Evolutionary conservation across 2,797 vertebrate species (phyloP).

Genomic region (Acomys russatus): DNA sequence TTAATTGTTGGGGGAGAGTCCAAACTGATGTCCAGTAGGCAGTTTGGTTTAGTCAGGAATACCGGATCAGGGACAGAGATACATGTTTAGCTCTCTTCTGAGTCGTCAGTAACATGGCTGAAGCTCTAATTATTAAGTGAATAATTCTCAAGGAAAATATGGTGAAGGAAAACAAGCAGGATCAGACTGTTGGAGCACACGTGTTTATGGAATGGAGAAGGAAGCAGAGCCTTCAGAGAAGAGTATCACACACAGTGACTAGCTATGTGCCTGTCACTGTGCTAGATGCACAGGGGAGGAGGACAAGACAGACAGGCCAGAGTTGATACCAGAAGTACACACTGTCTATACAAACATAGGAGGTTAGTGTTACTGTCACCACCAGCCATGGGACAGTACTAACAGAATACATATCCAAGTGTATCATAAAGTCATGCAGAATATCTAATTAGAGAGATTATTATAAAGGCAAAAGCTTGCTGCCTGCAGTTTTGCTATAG

Average conservation of each 20-base stretch:
- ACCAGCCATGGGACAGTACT: neutral
- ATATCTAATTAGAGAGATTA: conserved; percentile 68
- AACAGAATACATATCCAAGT: conserved; percentile 28
- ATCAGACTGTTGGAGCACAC: neutral
- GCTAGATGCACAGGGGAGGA: neutral
- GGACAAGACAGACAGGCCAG: neutral
- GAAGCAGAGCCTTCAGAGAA: neutral
- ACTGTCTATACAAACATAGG: neutral
- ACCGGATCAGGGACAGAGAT: neutral
- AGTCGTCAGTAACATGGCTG: neutral
- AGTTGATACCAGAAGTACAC: neutral
- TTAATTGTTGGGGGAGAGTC: conserved; percentile 26
- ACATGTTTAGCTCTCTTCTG: neutral
- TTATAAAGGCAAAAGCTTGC: conserved; percentile 61
- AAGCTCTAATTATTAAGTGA: conserved; percentile 36
- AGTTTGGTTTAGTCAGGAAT: conserved; percentile 62
- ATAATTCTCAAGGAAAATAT: conserved; percentile 55
- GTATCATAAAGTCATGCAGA: neutral
- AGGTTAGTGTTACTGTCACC: conserved; percentile 1
- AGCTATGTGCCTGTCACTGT: neutral
- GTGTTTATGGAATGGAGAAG: conserved; percentile 30
- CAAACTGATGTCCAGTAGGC: neutral
- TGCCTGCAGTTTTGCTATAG: conserved; percentile 79
- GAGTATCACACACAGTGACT: neutral
- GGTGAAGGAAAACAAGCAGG: conserved; percentile 21